Base-by-base conservation (phyloP, 2,113 vertebrate genomes). In the Nycticryphes semicollaris region DNA sequence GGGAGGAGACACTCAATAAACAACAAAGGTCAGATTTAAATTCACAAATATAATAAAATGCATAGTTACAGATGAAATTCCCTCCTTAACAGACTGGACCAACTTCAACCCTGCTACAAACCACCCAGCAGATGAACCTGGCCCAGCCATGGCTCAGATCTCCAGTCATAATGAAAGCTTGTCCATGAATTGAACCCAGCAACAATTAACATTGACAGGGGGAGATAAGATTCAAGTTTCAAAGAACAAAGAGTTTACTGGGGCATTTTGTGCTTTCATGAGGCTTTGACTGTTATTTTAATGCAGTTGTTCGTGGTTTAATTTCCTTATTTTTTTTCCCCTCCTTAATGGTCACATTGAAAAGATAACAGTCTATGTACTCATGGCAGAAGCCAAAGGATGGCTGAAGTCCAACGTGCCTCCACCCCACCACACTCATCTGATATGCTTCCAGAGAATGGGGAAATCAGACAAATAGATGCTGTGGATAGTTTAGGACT, bases 261-360 rank as follows among this genome's bases (percentile, higher is more conserved):
- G 37, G 28, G 2, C 21, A 88, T 84, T 84, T 31, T 87, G 62
- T 1, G 11, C 24, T 94, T 93, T 81, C 84, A 84, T 62, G 86
- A 95, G 83, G 81, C 62, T 75, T 76, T 90, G 92, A 93, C 89
- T 95, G 93, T 96, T 96, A 83, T 94, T 96, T 91, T 94, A 92
- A 87, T 94, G 87, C 30, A 43, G 84, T 94, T 95, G 74, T 93
- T 96, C 94, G 77, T 63, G 57, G 91, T 73, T 95, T 82, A 50
- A 79, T 94, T 94, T 90, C 83, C 72, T 50, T 53, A 47, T n/a
- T 14, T n/a, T 51, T 63, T 37, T 33, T 1, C 43, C 3, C 2
- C 10, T 11, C 30, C 12, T 77, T 74, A 90, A 88, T 45, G 47
- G 45, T 69, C 72, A 86, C 51, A 80, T 14, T 74, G 79, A 66